phyloP scores from a whole-genome alignment of 2,888 invertebrate species.

The Laspeyria flexula region DNA sequence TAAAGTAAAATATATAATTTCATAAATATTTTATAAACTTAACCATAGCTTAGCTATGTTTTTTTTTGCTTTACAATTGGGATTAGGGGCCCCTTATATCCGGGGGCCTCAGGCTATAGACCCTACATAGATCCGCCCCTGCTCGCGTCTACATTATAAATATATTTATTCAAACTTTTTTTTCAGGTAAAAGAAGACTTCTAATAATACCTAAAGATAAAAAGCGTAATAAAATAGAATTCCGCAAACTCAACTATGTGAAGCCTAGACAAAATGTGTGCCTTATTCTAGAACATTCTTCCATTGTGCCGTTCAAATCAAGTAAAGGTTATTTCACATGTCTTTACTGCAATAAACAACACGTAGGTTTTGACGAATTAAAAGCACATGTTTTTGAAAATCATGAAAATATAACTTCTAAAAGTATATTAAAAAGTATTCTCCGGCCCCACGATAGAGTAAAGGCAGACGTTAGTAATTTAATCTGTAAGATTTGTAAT shows the following conservation, averaged over 20 bases:
- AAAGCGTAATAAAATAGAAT: conserved; percentile 10
- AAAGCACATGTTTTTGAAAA: conserved; percentile 26
- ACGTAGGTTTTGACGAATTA: conserved; percentile 29
- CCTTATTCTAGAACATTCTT: conserved; percentile 44
- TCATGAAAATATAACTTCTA: conserved; percentile 29
- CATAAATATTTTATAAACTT: too few relatives aligned
- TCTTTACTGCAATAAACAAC: conserved; percentile 42
- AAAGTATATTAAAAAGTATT: conserved; percentile 35
- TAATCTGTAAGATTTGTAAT: conserved; percentile 37
- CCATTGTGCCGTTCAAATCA: conserved; percentile 43
- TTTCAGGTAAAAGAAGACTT: conserved; percentile 1
- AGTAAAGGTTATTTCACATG: conserved; percentile 44
- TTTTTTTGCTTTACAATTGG: too few relatives aligned
- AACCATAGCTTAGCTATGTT: too few relatives aligned
- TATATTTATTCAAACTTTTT: too few relatives aligned
- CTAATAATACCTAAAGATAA: neutral
- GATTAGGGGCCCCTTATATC: too few relatives aligned
- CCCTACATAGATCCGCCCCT: too few relatives aligned
- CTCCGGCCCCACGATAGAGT: conserved; percentile 30
- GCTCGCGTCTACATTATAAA: too few relatives aligned
- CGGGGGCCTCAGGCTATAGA: too few relatives aligned
- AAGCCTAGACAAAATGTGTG: conserved; percentile 37
- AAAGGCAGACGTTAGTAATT: conserved; percentile 38
- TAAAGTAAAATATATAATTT: too few relatives aligned
- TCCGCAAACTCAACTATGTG: conserved; percentile 15